Percentiles rank a stretch among this genome's conserved stretches.
These are phyloP conservation scores for Gymnocypris eckloni DNA, from an alignment of 2,797 vertebrate species.

Conservation along the genomic window DNA sequence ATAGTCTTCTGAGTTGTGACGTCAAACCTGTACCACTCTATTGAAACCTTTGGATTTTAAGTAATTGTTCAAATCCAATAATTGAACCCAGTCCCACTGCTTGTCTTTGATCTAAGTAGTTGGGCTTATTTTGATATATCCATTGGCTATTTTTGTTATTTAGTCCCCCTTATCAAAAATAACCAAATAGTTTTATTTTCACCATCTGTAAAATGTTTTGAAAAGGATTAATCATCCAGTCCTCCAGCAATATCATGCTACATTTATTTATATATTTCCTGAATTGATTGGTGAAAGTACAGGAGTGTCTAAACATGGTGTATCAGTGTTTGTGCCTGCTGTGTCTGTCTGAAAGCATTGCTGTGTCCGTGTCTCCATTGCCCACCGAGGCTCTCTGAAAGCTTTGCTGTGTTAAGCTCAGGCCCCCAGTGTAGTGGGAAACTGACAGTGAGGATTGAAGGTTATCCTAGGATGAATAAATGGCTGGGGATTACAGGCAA, in stretches of 20 bases:
- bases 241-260: not conserved
- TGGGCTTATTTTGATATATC: not conserved
- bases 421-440: constrained; percentile 54
- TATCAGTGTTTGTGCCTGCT: constrained; percentile 14
- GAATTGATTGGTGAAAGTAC: not conserved
- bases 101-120: not conserved
- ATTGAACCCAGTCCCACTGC: not conserved
- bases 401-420: constrained; percentile 27
- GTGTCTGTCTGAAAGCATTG: constrained; percentile 42
- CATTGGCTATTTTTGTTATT: not conserved
- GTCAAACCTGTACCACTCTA: not conserved
- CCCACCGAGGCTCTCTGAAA: constrained; percentile 41
- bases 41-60: not conserved
- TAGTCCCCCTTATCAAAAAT: not conserved
- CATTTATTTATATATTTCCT: not conserved
- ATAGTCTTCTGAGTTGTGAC: not conserved
- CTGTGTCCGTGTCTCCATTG: constrained; percentile 8
- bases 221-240: not conserved
- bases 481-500: constrained; percentile 51
- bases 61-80: not conserved
- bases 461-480: constrained; percentile 62
- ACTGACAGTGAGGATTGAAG: constrained; percentile 52
- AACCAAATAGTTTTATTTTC: constrained; percentile 2
- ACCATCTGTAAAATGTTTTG: constrained; percentile 2
- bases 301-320: constrained; percentile 5